Conservation (phyloP, 2,888 invertebrate species). For the Yponomeuta malinellus region DNA sequence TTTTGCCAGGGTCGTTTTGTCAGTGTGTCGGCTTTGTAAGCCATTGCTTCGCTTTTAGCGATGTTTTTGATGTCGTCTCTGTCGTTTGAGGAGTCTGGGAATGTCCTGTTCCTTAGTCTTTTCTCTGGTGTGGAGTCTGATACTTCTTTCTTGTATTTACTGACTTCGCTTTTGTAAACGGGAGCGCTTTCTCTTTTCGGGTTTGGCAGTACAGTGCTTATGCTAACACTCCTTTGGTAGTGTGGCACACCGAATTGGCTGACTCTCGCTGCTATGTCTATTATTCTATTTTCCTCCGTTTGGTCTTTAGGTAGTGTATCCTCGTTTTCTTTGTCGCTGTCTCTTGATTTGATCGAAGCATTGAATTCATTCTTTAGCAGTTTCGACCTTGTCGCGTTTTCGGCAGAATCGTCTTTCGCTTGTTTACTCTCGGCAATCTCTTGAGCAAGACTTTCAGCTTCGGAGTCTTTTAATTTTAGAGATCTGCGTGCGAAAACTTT, state of each 20-base stretch:
- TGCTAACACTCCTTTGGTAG: conserved; percentile 65
- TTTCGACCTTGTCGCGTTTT: conserved; percentile 47
- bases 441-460: conserved; percentile 76
- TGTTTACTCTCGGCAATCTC: conserved; percentile 69
- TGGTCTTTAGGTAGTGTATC: conserved; percentile 39
- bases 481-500: conserved; percentile 88
- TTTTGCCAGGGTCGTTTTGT: conserved; percentile 63
- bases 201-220: conserved; percentile 50
- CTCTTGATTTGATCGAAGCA: conserved; percentile 76
- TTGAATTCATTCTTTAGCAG: conserved; percentile 65
- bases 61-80: conserved; percentile 64
- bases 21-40: conserved; percentile 64
- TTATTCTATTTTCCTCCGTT: conserved; percentile 53
- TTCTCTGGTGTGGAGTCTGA: conserved; percentile 71
- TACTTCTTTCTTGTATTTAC: conserved; percentile 70
- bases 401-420: conserved; percentile 43
- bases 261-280: conserved; percentile 61
- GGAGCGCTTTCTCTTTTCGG: conserved; percentile 65
- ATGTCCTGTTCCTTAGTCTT: conserved; percentile 64
- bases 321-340: conserved; percentile 85
- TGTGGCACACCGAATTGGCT: conserved; percentile 56
- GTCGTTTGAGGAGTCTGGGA: conserved; percentile 68
- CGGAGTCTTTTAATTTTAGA: conserved; percentile 85
- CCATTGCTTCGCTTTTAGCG: conserved; percentile 54
- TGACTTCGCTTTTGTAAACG: conserved; percentile 56